Evolutionary conservation across 2,797 vertebrate species (phyloP), one percentile per base, ranked within the genome.

Genomic region (Enteromius afrohamiltoni): DNA sequence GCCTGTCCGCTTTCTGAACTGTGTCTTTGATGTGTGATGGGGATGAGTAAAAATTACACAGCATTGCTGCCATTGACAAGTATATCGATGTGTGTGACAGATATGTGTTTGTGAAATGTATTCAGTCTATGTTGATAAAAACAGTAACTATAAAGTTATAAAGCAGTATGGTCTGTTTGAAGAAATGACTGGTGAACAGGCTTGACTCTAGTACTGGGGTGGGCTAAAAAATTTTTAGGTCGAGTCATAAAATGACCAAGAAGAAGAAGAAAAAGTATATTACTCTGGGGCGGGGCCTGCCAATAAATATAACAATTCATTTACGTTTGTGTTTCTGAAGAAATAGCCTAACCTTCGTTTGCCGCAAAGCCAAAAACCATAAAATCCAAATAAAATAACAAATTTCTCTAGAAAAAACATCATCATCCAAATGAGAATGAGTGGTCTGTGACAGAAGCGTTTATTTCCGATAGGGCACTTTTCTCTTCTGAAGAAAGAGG

Each of bases 401-500:
- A 9, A 45, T 42, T 64, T 77, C 64, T 69, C 4, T 23, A 47
- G 19, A 31, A 31, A 77, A 77, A 17, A 60, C 31, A 4, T 29
- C 34, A 58, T 14, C 31, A 29, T 69, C 60, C 51, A 31, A 70
- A 10, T 53, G 9, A 31, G 40, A 77, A 34, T n/a, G 42, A 75
- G 26, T 60, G 29, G 23, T 29, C 60, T 19, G 29, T 65, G 31
- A 65, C 73, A 10, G 26, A 11, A 10, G 26, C n/a, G 0, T 70
- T 26, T 0, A 49, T 58, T 77, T 82, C 71, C 49, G 68, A 82
- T 45, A 34, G 47, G 49, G 23, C 74, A 78, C 79, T 78, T 82
- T 81, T 40, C 64, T 79, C 74, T 88, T 87, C 79, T 53, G 31
- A 58, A 64, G 86, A 88, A 88, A 71, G 76, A 80, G 87, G 87